Evolutionary conservation across 2,888 invertebrate genomes (phyloP).

Genomic region (Troides helena): DNA sequence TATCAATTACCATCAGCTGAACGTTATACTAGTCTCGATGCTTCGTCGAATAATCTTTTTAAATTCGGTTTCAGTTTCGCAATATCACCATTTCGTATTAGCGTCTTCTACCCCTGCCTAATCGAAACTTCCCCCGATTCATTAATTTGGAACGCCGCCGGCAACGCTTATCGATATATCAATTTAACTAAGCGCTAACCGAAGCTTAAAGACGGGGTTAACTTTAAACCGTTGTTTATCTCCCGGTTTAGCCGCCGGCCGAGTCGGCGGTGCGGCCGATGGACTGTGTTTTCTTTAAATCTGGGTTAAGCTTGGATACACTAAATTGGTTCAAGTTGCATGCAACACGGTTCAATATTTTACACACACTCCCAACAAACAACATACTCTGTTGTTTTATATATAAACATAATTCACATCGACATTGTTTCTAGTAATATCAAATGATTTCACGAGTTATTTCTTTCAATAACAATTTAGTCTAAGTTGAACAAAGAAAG

Average conservation of each 20-base stretch:
- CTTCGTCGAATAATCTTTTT: not conserved
- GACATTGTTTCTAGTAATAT: no score
- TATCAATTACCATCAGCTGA: no score
- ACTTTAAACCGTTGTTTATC: slow-evolving; percentile 31
- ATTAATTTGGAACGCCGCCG: slow-evolving; percentile 28
- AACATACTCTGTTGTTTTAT: not conserved
- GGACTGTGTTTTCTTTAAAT: slow-evolving; percentile 39
- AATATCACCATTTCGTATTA: slow-evolving; percentile 13
- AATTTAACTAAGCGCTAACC: slow-evolving; percentile 31
- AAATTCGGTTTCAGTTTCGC: slow-evolving; percentile 5
- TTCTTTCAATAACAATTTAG: no score
- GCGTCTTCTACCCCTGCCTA: slow-evolving; percentile 1
- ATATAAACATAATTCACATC: not conserved
- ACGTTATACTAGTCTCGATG: no score
- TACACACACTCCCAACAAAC: not conserved
- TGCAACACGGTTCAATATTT: slow-evolving; percentile 25
- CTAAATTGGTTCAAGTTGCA: slow-evolving; percentile 32
- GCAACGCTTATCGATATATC: slow-evolving; percentile 29
- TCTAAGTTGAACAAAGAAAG: no score
- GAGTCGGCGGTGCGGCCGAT: slow-evolving; percentile 26
- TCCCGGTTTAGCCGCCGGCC: slow-evolving; percentile 30
- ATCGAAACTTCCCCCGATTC: slow-evolving; percentile 23
- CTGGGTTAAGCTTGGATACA: slow-evolving; percentile 36
- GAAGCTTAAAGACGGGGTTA: slow-evolving; percentile 29
- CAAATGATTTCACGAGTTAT: no score